These are phyloP conservation scores for Ardeotis arabs DNA, from an alignment of 2,113 vertebrate species.

Conservation along the genomic window DNA sequence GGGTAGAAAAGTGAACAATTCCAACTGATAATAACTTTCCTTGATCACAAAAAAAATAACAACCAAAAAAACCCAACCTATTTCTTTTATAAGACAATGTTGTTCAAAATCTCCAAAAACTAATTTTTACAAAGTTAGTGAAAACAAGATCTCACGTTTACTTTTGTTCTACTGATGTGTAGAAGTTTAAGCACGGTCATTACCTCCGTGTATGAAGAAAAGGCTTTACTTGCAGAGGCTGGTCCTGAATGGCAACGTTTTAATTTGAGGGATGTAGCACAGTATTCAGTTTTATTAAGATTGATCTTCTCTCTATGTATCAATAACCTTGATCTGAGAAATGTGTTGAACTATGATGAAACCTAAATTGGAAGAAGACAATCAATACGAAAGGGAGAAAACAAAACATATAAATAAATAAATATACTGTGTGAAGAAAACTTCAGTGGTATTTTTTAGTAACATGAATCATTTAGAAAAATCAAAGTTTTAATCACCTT, in stretches of 20 bases:
- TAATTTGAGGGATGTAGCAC: background rate
- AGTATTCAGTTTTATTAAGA: background rate
- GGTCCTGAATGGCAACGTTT: background rate
- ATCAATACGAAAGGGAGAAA: background rate
- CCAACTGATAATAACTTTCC: background rate
- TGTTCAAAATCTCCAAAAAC: background rate
- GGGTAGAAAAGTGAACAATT: background rate
- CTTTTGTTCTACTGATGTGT: background rate
- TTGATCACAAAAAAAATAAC: background rate
- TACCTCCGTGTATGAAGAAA: background rate
- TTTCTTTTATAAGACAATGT: background rate
- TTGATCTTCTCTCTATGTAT: background rate
- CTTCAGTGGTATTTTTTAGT: background rate
- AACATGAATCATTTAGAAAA: background rate
- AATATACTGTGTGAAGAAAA: background rate
- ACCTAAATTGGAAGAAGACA: background rate
- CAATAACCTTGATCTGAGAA: conserved; percentile 5
- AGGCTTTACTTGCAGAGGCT: background rate
- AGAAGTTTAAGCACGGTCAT: background rate
- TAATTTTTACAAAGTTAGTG: background rate
- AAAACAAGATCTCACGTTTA: background rate
- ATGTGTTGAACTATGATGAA: background rate
- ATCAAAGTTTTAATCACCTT: conserved; percentile 1
- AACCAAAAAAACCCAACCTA: background rate
- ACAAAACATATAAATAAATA: background rate